A percentile compares a stretch with the other conserved stretches of the same genome.
These are phyloP conservation scores for Orthosia gothica DNA, from an alignment of 2,888 invertebrate species.

Conservation along the genomic window DNA sequence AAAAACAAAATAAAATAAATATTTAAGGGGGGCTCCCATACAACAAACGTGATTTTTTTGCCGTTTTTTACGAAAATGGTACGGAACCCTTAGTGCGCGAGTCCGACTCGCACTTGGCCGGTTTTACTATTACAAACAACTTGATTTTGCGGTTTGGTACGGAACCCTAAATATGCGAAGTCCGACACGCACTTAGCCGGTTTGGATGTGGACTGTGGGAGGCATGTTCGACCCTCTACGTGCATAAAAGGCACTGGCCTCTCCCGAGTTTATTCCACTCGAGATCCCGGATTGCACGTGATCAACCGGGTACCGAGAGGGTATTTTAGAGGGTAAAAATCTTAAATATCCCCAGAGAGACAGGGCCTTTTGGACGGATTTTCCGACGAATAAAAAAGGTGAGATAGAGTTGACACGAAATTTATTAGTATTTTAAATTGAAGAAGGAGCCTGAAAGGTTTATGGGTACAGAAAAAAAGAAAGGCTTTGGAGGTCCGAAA, in stretches of 20 bases:
- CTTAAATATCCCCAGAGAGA: conserved; percentile 7
- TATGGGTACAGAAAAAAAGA: not conserved
- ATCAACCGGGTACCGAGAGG: not conserved
- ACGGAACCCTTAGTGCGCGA: too few relatives aligned
- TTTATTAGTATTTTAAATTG: conserved; percentile 7
- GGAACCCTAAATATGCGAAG: too few relatives aligned
- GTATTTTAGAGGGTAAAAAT: conserved; percentile 21
- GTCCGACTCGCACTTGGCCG: too few relatives aligned
- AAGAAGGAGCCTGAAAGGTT: not conserved
- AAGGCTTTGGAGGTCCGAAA: not conserved
- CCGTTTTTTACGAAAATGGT: too few relatives aligned
- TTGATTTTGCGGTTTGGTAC: too few relatives aligned
- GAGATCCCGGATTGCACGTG: conserved; percentile 3
- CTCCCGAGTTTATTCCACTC: not conserved
- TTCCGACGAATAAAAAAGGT: not conserved
- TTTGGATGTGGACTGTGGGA: too few relatives aligned
- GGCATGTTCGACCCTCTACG: not conserved
- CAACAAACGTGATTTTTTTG: too few relatives aligned
- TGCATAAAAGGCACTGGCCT: not conserved
- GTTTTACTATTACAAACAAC: too few relatives aligned
- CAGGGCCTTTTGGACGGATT: not conserved
- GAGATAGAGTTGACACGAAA: not conserved
- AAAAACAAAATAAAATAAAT: too few relatives aligned
- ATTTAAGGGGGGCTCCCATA: too few relatives aligned
- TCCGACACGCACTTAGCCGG: too few relatives aligned